These are phyloP conservation scores for Eonycteris spelaea DNA, from an alignment of 2,113 vertebrate species.

Conservation along the genomic window DNA sequence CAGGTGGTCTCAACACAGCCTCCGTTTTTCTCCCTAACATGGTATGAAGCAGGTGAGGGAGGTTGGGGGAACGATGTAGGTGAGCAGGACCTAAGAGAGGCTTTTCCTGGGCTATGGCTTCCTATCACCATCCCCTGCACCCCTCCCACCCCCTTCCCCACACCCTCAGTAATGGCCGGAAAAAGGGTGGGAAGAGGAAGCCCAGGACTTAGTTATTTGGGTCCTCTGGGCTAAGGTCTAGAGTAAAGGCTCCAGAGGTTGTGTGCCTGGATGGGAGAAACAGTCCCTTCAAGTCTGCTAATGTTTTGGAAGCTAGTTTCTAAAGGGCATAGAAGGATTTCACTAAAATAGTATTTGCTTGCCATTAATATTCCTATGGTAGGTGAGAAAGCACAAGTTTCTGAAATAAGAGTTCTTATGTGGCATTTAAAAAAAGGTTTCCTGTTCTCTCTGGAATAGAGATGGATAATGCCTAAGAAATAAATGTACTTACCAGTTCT, in stretches of 20 bases:
- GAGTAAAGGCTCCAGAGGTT: neutral
- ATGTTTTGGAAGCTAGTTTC: constrained; percentile 19
- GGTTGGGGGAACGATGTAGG: neutral
- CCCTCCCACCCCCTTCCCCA: rapidly evolving
- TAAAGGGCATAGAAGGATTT: neutral
- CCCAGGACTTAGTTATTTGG: neutral
- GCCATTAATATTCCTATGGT: neutral
- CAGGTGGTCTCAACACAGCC: neutral
- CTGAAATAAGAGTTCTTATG: neutral
- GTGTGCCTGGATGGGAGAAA: neutral
- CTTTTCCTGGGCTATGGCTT: neutral
- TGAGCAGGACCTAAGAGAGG: neutral
- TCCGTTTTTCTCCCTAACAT: neutral
- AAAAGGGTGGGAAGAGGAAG: neutral
- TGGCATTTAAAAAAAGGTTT: neutral
- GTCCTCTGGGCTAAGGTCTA: neutral
- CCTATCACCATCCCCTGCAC: rapidly evolving
- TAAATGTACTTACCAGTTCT: neutral
- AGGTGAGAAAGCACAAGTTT: neutral
- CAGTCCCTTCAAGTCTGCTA: neutral
- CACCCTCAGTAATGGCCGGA: neutral
- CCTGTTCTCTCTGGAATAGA: neutral
- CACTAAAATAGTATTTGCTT: neutral
- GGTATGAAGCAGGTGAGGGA: neutral
- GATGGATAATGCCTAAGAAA: neutral